Evolutionary conservation across 2,888 invertebrate species (phyloP).

Genomic region (Allolobophora icterica): DNA sequence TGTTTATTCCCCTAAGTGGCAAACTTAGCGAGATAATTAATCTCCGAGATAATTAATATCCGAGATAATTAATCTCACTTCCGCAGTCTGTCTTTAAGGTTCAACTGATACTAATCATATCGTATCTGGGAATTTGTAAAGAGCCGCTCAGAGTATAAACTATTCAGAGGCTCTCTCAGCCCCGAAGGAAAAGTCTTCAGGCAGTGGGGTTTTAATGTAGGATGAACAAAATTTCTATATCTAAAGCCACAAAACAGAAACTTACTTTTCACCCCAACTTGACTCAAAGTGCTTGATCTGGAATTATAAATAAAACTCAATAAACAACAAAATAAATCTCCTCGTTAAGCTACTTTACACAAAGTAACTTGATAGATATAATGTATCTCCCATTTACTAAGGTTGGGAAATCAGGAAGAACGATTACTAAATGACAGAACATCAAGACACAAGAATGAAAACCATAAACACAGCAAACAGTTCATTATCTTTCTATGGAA

Average conservation of each 20-base stretch:
- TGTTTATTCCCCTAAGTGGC: not conserved
- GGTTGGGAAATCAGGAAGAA: not conserved
- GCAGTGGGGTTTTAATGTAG: no score
- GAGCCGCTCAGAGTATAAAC: no score
- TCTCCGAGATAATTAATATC: not conserved
- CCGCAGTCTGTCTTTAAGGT: no score
- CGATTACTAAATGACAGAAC: not conserved
- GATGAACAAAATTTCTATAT: no score
- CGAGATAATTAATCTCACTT: not conserved
- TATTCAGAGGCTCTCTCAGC: no score
- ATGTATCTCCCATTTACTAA: not conserved
- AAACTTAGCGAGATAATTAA: not conserved
- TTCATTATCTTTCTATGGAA: no score
- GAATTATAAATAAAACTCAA: conserved; percentile 46
- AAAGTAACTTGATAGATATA: not conserved
- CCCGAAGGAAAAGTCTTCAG: no score
- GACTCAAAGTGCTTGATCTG: conserved; percentile 90
- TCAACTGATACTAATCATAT: no score
- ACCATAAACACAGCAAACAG: not conserved
- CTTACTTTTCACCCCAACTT: conserved; percentile 84
- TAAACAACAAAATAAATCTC: not conserved
- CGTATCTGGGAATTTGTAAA: no score
- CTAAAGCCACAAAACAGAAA: not conserved
- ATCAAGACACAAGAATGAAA: not conserved
- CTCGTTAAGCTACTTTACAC: not conserved